Evolutionary conservation across 2,888 invertebrate species (phyloP).

Genomic region (Dicranocentrus wangi): DNA sequence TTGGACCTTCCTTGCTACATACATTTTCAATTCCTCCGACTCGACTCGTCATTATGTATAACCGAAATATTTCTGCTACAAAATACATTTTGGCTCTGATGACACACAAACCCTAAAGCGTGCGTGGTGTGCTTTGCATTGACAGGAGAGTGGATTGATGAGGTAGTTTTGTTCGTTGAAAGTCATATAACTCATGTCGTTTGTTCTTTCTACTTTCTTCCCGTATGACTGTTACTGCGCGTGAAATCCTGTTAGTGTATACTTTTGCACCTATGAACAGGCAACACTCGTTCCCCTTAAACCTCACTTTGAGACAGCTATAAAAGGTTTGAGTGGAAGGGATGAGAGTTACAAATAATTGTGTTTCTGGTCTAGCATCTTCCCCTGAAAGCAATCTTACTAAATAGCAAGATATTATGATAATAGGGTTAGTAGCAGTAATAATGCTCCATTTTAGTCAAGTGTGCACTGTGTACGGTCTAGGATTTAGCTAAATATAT

Average conservation of each 20-base stretch:
- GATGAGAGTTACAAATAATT: conserved; percentile 12
- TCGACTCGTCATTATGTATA: background rate
- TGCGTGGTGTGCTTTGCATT: background rate
- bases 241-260: background rate
- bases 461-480: conserved; percentile 43
- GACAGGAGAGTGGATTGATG: background rate
- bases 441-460: conserved; percentile 61
- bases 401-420: conserved; percentile 21
- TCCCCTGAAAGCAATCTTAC: conserved; percentile 2
- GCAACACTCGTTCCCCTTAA: background rate
- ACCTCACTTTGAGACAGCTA: background rate
- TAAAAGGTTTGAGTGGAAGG: background rate
- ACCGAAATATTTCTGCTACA: too few relatives aligned
- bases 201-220: background rate
- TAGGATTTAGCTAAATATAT: conserved; percentile 56
- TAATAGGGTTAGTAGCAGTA: conserved; percentile 46
- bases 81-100: background rate
- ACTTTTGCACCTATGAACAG: background rate
- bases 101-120: background rate
- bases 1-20: too few relatives aligned
- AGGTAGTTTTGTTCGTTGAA: conserved; percentile 2
- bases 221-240: background rate
- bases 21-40: too few relatives aligned
- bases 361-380: background rate
- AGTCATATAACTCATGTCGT: conserved; percentile 13